Base-by-base conservation (phyloP, 2,888 invertebrate species). In the Chamaedrilus cognettii region DNA sequence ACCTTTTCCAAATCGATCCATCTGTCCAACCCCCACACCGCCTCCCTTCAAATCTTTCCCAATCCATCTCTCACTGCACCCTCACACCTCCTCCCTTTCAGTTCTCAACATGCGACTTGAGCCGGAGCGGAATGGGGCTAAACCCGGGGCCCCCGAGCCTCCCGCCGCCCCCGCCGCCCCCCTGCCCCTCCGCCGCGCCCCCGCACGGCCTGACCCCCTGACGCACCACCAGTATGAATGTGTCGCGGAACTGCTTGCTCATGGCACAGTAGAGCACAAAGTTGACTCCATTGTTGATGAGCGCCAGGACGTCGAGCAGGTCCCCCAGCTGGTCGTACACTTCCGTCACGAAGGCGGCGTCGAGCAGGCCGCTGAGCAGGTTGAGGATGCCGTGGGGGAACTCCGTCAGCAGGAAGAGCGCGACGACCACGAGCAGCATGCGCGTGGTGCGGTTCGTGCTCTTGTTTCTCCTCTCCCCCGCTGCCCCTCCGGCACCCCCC, bases 261-360 rank as follows among this genome's bases (percentile, higher is more conserved):
- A 96, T 96, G 62, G 92, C 88, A 79, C 95, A 96, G 82, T 96
- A 96, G 33, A 96, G 87, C 67, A 96, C 90, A 80, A 96, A 96
- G 84, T 95, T 96, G 70, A 96, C 91, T 1, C 94, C 92, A 7
- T 94, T 93, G 84, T 96, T 96, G 77, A 94, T 85, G 67, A 96
- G 87, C 1, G 96, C 94, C 77, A 96, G 83, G 66, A 94, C 90
- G 84, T 96, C 96, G 90, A 96, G 91, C 64, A 94, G 81, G 80
- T 95, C 95, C 3, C 85, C 86, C 28, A 86, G 76, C 7, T 81
- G 84, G 15, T 74, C 72, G 84, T 96, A 96, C 32, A 86, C 79
- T 55, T 83, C 77, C 19, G 76, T 68, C 70, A 83, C 82, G 83
- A 96, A 93, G n/a, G 42, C 11, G 3, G 60, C 30, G 80, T 89